A percentile compares a stretch with the other conserved stretches of the same genome.
Conservation (phyloP, 2,888 invertebrate genomes). For the Lithophane ornitopus region DNA sequence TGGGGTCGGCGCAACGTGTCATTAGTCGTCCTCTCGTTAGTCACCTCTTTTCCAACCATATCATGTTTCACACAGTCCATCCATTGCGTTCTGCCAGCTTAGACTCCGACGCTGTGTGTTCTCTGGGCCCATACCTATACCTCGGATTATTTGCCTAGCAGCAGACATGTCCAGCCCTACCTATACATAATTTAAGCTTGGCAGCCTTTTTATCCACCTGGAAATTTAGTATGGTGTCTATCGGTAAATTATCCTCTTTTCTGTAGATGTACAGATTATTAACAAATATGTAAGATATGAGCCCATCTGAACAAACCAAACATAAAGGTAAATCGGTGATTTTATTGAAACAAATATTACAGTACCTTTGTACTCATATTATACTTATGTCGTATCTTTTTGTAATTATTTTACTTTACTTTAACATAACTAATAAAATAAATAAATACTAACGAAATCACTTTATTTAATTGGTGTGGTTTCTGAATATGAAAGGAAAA, state of each 20-base stretch:
- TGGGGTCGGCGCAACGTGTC: background rate
- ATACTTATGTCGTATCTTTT: too few relatives aligned
- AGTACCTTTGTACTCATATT: too few relatives aligned
- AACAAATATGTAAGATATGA: background rate
- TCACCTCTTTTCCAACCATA: background rate
- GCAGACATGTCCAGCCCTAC: background rate
- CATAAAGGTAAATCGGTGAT: background rate
- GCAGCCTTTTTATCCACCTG: background rate
- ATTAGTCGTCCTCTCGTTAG: background rate
- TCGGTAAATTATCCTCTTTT: background rate
- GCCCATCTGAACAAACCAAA: background rate
- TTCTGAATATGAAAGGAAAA: background rate
- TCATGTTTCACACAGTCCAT: background rate
- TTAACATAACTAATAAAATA: too few relatives aligned
- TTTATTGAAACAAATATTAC: background rate
- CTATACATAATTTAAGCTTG: background rate
- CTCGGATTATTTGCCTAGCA: background rate
- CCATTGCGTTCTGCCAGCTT: background rate
- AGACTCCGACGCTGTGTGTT: background rate
- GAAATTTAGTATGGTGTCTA: background rate
- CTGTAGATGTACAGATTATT: background rate
- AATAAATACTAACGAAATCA: background rate
- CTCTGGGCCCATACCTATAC: background rate
- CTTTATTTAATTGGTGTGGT: background rate
- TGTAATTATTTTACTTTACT: too few relatives aligned